Base-by-base conservation (phyloP, 2,113 vertebrate species). In the Prionailurus viverrinus region DNA sequence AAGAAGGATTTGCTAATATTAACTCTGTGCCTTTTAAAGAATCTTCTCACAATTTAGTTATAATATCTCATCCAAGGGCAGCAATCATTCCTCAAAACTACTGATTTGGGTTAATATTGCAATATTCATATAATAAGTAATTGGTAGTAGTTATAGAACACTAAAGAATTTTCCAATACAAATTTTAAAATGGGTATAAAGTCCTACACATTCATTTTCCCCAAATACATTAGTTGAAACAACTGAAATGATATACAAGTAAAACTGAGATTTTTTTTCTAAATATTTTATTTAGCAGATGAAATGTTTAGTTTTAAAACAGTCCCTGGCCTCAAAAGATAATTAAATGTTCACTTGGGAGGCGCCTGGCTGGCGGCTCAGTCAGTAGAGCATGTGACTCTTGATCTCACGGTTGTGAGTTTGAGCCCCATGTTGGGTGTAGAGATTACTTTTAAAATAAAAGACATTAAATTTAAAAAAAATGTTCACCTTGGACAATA, bases 21-120 rank as follows among this genome's bases (percentile, higher is more conserved):
- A 89, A 76, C 11, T 95, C 31, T 83, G 27, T 10, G 63, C 31
- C 36, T 91, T 89, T 95, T 51, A 91, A 21, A 96, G 58, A 81
- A 66, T 68, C 18, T 93, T 91, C 18, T 82, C 7, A 78, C 69
- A 9, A 93, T 71, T 87, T 88, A 82, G 36, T 23, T 65, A 71
- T 82, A 51, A 36, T 74, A 92, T 83, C 36, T 94, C 66, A 61
- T n/a, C 29, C 23, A 45, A 39, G 29, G 27, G 29, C 1, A 82
- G 63, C 21, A 86, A 68, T 63, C 63, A 36, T 90, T 66, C 21
- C 18, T 92, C 41, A 12, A 89, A 71, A 74, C 86, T 79, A 58
- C 4, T 81, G 19, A 91, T 45, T 51, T 9, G 14, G 11, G 1
- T 68, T 65, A 97, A 65, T 36, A 36, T 39, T 61, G 0, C 65